A percentile compares a stretch with the other conserved stretches of the same genome.
Evolutionary conservation across 2,888 invertebrate species (phyloP).

Genomic region (Saturnia pavonia): DNA sequence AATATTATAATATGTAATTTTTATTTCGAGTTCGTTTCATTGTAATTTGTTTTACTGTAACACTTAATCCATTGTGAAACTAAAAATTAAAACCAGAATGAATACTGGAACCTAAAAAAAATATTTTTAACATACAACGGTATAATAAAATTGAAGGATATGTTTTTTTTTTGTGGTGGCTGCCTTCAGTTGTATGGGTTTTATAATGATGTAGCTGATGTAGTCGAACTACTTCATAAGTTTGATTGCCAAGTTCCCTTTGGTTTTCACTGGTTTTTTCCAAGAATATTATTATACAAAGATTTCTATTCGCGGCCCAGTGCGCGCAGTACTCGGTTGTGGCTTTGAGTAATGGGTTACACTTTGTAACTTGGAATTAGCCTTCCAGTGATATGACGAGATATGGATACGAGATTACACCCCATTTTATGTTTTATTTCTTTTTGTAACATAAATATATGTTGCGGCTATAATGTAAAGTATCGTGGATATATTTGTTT

Average conservation of each 20-base stretch:
- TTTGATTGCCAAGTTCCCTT: not conserved
- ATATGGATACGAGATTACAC: constrained; percentile 64
- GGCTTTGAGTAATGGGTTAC: constrained; percentile 49
- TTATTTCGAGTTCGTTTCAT: too few relatives aligned
- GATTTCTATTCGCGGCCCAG: not conserved
- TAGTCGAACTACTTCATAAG: not conserved
- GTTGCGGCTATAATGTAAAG: not conserved
- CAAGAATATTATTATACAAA: not conserved
- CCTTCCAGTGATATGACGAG: constrained; percentile 66
- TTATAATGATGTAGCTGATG: not conserved
- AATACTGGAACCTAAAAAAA: too few relatives aligned
- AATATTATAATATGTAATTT: too few relatives aligned
- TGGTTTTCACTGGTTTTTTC: not conserved
- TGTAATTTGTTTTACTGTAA: too few relatives aligned
- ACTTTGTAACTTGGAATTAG: constrained; percentile 63
- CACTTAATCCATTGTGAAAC: too few relatives aligned
- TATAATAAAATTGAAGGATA: too few relatives aligned
- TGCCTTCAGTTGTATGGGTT: too few relatives aligned
- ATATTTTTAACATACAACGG: too few relatives aligned
- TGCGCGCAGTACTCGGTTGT: not conserved
- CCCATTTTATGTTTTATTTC: constrained; percentile 44
- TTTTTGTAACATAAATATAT: not conserved
- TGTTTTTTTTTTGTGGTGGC: too few relatives aligned
- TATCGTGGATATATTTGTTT: not conserved
- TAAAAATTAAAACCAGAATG: too few relatives aligned